Conservation (phyloP, 2,888 invertebrate species). For the Unio delphinus region DNA sequence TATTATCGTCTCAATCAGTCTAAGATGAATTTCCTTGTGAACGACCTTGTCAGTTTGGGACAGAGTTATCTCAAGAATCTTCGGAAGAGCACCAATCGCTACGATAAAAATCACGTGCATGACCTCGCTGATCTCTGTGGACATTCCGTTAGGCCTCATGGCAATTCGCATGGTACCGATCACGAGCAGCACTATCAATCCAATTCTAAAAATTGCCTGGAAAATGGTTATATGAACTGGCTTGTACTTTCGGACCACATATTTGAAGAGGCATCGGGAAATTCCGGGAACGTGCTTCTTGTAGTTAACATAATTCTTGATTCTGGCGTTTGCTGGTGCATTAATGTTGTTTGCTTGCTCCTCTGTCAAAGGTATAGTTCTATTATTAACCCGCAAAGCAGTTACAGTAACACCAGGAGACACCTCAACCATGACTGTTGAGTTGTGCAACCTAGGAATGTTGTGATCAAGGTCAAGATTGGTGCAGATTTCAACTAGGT, state of each 20-base stretch:
- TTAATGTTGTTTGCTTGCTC: no score
- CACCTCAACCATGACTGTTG: slow-evolving; percentile 7
- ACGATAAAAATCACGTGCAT: slow-evolving; percentile 28
- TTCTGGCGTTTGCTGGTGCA: no score
- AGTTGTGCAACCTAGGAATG: slow-evolving; percentile 1
- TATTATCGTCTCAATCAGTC: not conserved
- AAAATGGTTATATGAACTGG: slow-evolving; percentile 19
- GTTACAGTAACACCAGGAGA: no score
- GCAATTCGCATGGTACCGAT: slow-evolving; percentile 5
- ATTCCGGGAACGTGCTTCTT: slow-evolving; percentile 13
- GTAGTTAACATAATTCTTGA: not conserved
- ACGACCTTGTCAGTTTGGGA: slow-evolving; percentile 12
- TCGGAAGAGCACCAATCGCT: slow-evolving; percentile 21
- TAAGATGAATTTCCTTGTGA: slow-evolving; percentile 15
- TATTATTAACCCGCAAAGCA: no score
- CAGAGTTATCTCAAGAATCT: slow-evolving; percentile 16
- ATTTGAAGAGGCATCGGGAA: slow-evolving; percentile 10
- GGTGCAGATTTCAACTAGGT: slow-evolving; percentile 12
- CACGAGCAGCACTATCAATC: slow-evolving; percentile 8
- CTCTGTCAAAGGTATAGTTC: no score
- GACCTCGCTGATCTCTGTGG: slow-evolving; percentile 16
- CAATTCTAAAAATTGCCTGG: slow-evolving; percentile 8
- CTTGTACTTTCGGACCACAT: slow-evolving; percentile 5
- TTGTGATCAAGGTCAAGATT: slow-evolving; percentile 6
- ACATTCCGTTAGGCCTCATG: slow-evolving; percentile 1